Conservation (phyloP, 1,140 invertebrate genomes). For the Neodiprion pinetum region DNA sequence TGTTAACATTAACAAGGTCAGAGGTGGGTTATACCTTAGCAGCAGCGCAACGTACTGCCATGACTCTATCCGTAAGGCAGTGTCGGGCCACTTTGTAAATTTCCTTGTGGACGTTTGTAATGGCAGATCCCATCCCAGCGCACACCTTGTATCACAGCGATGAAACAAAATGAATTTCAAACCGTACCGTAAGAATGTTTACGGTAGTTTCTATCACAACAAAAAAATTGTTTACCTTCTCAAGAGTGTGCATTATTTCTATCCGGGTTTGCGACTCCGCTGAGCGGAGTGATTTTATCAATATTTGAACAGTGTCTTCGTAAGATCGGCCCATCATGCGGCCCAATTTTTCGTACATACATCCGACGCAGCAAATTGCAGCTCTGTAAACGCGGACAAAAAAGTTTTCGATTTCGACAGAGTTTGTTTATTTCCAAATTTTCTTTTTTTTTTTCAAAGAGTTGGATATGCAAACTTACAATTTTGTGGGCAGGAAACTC, state of each 20-base stretch:
- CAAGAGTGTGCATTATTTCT: conserved; percentile 96
- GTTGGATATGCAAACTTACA: conserved; percentile 76
- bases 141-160: conserved; percentile 64
- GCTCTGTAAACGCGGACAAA: conserved; percentile 70
- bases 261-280: conserved; percentile 95
- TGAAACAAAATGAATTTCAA: conserved; percentile 11
- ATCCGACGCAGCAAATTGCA: conserved; percentile 94
- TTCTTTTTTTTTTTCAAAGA: conserved; percentile 10
- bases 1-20: too few relatives aligned
- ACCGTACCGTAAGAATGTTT: too few relatives aligned
- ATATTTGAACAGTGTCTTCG: conserved; percentile 94
- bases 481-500: conserved; percentile 88
- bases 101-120: conserved; percentile 87
- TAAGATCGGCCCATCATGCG: conserved; percentile 98
- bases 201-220: neutral
- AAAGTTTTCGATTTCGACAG: conserved; percentile 1
- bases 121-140: conserved; percentile 87
- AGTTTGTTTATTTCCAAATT: neutral
- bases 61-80: conserved; percentile 87
- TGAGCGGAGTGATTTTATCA: conserved; percentile 90
- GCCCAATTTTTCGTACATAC: conserved; percentile 97
- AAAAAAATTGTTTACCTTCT: conserved; percentile 71
- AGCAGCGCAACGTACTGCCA: conserved; percentile 89
- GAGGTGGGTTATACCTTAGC: conserved; percentile 68
- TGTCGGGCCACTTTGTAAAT: conserved; percentile 88